phyloP scores from a whole-genome alignment of 2,797 vertebrate genomes.

The Pogonophryne albipinna region DNA sequence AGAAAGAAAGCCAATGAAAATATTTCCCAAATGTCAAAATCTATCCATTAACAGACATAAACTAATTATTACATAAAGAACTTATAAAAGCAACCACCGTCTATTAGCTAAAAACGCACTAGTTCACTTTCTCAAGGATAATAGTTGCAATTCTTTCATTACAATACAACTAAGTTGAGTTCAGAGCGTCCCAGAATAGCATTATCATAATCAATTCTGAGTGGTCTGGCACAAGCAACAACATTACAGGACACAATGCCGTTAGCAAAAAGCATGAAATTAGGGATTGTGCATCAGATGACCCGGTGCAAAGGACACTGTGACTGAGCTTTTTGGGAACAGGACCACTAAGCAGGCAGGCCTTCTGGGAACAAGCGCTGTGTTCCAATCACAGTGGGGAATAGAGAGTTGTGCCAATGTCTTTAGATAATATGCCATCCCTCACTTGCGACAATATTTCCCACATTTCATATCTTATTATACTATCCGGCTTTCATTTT shows the following conservation, averaged over 20 bases:
- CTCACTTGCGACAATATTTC: conserved; percentile 39
- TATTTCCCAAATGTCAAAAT: not conserved
- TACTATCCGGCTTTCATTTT: conserved; percentile 32
- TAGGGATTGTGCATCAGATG: conserved; percentile 29
- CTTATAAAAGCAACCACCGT: not conserved
- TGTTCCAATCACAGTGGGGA: conserved; percentile 67
- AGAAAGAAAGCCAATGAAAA: too few species aligned
- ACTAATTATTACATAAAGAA: not conserved
- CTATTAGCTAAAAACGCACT: not conserved
- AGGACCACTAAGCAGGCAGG: conserved; percentile 58
- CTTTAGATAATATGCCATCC: conserved; percentile 47
- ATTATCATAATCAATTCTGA: conserved; percentile 52
- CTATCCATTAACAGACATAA: not conserved
- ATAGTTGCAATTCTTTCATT: conserved; percentile 14
- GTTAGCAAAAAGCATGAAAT: conserved; percentile 37
- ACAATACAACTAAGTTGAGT: conserved; percentile 40
- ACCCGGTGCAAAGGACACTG: conserved; percentile 46
- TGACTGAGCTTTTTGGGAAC: conserved; percentile 64
- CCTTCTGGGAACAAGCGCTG: conserved; percentile 65
- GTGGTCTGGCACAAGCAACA: conserved; percentile 17
- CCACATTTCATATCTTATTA: conserved; percentile 27
- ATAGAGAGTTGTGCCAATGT: conserved; percentile 36
- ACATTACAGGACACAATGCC: conserved; percentile 20
- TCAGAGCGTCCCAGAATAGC: conserved; percentile 42
- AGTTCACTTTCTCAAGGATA: conserved; percentile 2